Evolutionary conservation across 2,888 invertebrate genomes (phyloP).

Genomic region (Megamerina dolium): DNA sequence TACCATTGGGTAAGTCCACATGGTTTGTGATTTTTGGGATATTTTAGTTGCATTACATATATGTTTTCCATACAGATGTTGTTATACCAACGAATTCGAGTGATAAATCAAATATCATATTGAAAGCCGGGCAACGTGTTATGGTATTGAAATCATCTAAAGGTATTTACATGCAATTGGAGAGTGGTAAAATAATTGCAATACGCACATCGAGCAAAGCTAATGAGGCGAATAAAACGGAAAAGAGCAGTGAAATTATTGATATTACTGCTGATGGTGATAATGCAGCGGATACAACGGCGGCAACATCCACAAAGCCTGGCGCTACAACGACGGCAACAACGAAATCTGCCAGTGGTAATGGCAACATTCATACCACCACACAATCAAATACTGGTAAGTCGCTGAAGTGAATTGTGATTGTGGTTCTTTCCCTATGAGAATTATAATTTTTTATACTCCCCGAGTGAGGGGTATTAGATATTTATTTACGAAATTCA

Average conservation of each 20-base stretch:
- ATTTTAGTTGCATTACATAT: background rate
- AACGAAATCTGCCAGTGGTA: too few species aligned
- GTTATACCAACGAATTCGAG: slow-evolving; percentile 89
- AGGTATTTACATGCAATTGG: slow-evolving; percentile 92
- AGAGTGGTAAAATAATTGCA: slow-evolving; percentile 91
- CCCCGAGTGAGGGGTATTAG: too few species aligned
- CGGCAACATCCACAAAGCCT: too few species aligned
- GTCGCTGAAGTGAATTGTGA: too few species aligned
- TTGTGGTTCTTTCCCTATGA: too few species aligned
- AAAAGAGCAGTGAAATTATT: slow-evolving; percentile 38
- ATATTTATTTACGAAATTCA: too few species aligned
- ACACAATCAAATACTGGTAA: too few species aligned
- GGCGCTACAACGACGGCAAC: too few species aligned
- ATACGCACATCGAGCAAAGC: slow-evolving; percentile 55
- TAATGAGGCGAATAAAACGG: slow-evolving; percentile 29
- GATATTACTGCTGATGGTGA: slow-evolving; percentile 37
- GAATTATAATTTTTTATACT: too few species aligned
- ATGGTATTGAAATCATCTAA: slow-evolving; percentile 92
- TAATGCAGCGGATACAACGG: too few species aligned
- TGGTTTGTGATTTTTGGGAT: background rate
- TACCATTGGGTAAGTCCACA: slow-evolving; percentile 64
- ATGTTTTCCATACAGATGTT: slow-evolving; percentile 57
- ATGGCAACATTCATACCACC: too few species aligned
- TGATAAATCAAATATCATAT: slow-evolving; percentile 80
- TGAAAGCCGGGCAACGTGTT: slow-evolving; percentile 91